phyloP scores from a whole-genome alignment of 2,888 invertebrate genomes.

The Ecliptopera silaceata region DNA sequence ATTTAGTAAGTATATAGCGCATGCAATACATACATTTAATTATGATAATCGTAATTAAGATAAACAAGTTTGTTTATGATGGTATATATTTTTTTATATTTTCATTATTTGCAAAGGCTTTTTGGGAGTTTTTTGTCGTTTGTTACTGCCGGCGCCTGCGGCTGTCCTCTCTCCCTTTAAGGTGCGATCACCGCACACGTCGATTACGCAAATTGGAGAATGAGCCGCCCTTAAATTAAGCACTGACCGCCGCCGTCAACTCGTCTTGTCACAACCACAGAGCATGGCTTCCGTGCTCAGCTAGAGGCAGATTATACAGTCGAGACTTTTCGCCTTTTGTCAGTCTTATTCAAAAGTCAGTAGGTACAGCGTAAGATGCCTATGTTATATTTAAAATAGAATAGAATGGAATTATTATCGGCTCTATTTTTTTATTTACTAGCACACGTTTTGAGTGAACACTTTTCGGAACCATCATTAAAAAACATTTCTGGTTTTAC shows the following conservation, averaged over 20 bases:
- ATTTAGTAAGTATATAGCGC: too few relatives aligned
- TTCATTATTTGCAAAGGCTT: constrained; percentile 22
- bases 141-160: constrained; percentile 39
- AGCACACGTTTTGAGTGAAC: too few relatives aligned
- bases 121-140: constrained; percentile 16
- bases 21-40: too few relatives aligned
- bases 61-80: not conserved
- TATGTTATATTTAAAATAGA: too few relatives aligned
- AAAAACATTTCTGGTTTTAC: too few relatives aligned
- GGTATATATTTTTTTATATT: not conserved
- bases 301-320: constrained; percentile 10
- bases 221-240: constrained; percentile 69
- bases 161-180: constrained; percentile 55
- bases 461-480: too few relatives aligned
- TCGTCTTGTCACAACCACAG: constrained; percentile 55
- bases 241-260: constrained; percentile 54
- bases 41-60: not conserved
- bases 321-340: not conserved
- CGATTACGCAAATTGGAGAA: constrained; percentile 67
- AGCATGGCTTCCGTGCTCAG: constrained; percentile 4
- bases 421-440: too few relatives aligned
- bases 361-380: too few relatives aligned
- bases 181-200: constrained; percentile 68
- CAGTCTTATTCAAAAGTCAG: not conserved
- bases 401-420: too few relatives aligned